A percentile compares a stretch with the other conserved stretches of the same genome.
phyloP scores from a whole-genome alignment of 1,140 invertebrate genomes.

The Megalonaias nervosa region DNA sequence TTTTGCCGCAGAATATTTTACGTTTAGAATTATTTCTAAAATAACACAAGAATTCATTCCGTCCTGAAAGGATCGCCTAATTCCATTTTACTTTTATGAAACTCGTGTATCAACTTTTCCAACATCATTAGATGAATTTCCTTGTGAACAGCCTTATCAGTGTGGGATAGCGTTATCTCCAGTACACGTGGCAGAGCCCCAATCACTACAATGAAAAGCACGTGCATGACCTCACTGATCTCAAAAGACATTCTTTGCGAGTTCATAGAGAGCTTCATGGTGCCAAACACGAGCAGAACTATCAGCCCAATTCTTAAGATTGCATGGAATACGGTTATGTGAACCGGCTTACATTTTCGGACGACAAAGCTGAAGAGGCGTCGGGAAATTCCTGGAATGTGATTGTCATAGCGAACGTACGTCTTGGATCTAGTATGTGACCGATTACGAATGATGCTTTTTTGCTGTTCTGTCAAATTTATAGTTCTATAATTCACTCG shows the following conservation, averaged over 20 bases:
- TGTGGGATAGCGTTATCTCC: constrained; percentile 14
- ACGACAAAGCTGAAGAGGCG: constrained; percentile 14
- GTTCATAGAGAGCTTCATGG: neutral
- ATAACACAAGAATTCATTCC: too few species aligned
- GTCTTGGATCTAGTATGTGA: neutral
- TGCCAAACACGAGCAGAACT: neutral
- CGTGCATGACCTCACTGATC: constrained; percentile 27
- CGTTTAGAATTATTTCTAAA: too few species aligned
- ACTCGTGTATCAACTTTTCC: too few species aligned
- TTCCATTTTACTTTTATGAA: too few species aligned
- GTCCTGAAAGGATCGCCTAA: too few species aligned
- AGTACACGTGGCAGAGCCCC: constrained; percentile 20
- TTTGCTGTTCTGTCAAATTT: constrained; percentile 3
- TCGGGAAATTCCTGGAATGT: constrained; percentile 14
- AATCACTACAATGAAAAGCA: constrained; percentile 22
- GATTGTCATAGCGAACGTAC: neutral
- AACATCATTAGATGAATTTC: constrained; percentile 4
- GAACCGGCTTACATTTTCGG: constrained; percentile 12
- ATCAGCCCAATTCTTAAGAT: constrained; percentile 18
- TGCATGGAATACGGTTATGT: constrained; percentile 14
- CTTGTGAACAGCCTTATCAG: constrained; percentile 12
- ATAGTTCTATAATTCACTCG: constrained; percentile 1
- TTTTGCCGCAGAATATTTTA: too few species aligned
- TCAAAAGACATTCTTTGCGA: neutral
- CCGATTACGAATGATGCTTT: neutral